A percentile compares a stretch with the other conserved stretches of the same genome.
Conservation (phyloP, 2,888 invertebrate genomes). For the Amblyjoppa fuscipennis region DNA sequence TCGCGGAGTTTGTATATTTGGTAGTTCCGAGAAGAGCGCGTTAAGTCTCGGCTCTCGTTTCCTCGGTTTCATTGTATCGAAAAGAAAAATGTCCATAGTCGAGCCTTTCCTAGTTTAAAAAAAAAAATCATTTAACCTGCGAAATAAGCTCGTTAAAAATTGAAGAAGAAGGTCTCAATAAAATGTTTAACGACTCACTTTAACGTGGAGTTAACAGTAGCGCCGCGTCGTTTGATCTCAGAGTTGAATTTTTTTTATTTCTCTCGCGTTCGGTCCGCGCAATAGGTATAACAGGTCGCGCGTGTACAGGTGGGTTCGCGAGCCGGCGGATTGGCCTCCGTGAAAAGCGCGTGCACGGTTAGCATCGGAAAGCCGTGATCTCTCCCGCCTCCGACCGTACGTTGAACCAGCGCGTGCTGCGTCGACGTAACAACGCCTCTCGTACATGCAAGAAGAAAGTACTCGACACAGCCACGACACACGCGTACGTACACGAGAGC, state of each 20-base stretch:
- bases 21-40: too few species aligned
- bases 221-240: background rate
- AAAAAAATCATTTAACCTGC: too few species aligned
- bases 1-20: too few species aligned
- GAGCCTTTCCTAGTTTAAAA: too few species aligned
- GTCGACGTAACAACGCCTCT: constrained; percentile 37
- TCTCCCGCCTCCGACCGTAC: constrained; percentile 31
- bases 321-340: background rate
- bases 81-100: too few species aligned
- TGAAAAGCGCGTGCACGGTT: constrained; percentile 3
- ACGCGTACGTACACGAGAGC: constrained; percentile 27
- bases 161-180: too few species aligned
- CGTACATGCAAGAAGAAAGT: constrained; percentile 66
- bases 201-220: background rate
- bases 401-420: constrained; percentile 47
- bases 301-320: constrained; percentile 1
- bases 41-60: too few species aligned
- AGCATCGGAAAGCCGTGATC: constrained; percentile 22
- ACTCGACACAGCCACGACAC: constrained; percentile 7
- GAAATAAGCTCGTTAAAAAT: too few species aligned
- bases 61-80: too few species aligned
- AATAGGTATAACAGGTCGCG: background rate
- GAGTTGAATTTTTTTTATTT: background rate
- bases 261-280: background rate
- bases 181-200: background rate